Conservation (phyloP, 2,113 vertebrate species). For the Hipposideros armiger region DNA sequence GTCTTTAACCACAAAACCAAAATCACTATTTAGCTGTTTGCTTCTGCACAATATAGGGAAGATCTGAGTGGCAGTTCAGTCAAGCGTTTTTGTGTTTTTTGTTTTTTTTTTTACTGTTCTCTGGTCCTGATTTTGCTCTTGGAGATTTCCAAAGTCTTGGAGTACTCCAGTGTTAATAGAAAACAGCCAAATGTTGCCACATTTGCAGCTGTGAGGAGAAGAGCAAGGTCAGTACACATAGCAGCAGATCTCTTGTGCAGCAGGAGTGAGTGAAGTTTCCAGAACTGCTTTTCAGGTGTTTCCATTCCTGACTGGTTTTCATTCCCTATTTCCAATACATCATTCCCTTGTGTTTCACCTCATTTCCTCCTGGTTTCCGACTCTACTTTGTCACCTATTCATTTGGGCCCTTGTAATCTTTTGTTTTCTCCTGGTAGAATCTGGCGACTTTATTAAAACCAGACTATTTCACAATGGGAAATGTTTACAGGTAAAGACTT, state of each 20-base stretch:
- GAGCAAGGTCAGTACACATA: neutral
- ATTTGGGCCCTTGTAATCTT: slow-evolving; percentile 58
- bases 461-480: slow-evolving; percentile 75
- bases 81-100: neutral
- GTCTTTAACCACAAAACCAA: slow-evolving; percentile 48
- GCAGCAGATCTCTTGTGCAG: slow-evolving; percentile 27
- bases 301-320: slow-evolving; percentile 55
- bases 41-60: neutral
- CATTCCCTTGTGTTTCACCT: slow-evolving; percentile 76
- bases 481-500: slow-evolving; percentile 80
- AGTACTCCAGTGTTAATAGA: slow-evolving; percentile 25
- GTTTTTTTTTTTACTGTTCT: neutral
- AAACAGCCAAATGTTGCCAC: slow-evolving; percentile 77
- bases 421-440: slow-evolving; percentile 80
- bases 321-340: slow-evolving; percentile 59
- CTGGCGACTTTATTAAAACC: slow-evolving; percentile 83
- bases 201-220: slow-evolving; percentile 59
- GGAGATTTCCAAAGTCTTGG: slow-evolving; percentile 12
- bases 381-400: slow-evolving; percentile 82
- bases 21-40: neutral
- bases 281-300: slow-evolving; percentile 65
- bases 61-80: neutral
- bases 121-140: neutral
- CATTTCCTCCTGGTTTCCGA: slow-evolving; percentile 77
- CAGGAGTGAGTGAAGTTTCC: neutral